Evolutionary conservation across 2,797 vertebrate species (phyloP), one percentile per base, ranked within the genome.

Genomic region (Yasuhikotakia modesta): DNA sequence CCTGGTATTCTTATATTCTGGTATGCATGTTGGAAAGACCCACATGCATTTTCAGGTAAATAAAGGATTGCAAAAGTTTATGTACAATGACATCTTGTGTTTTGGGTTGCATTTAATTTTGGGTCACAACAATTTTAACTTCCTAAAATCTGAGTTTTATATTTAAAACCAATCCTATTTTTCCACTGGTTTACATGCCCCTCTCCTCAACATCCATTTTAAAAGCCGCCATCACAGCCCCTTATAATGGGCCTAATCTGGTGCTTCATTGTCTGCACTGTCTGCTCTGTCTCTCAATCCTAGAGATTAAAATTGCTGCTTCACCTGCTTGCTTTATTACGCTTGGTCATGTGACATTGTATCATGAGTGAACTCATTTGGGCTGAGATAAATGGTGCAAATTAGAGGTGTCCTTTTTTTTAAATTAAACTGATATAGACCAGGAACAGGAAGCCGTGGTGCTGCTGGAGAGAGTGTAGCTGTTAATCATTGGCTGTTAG

Each of bases 311-410:
- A 78, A 71, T 71, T 68, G 76, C 68, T 35, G 13, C 48, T 65
- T 46, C 68, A 78, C 76, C 60, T 64, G 32, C 76, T 57, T 60
- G 76, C 76, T 78, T 65, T 60, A 78, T 78, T 78, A 78, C 76
- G 45, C 60, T 65, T 65, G 61, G 73, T 67, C 73, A 66, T 57
- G 68, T 78, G 76, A 53, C 12, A 17, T 19, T 78, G 50, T 46
- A 78, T 45, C 32, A 30, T 24, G 68, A 78, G 46, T 17, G 76
- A 65, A 65, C 32, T 65, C 30, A 53, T 78, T 71, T 71, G 76
- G 76, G 64, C 76, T 65, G 35, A 78, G 76, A 78, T 78, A 55
- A 78, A 71, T 78, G 60, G 60, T 4, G 48, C 57, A 21, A 78
- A 65, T 78, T 65, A 55, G 46, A 71, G 60, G 68, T 78, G 60